A percentile compares a stretch with the other conserved stretches of the same genome.
Conservation (phyloP, 2,888 invertebrate genomes). For the Dryobotodes eremita region DNA sequence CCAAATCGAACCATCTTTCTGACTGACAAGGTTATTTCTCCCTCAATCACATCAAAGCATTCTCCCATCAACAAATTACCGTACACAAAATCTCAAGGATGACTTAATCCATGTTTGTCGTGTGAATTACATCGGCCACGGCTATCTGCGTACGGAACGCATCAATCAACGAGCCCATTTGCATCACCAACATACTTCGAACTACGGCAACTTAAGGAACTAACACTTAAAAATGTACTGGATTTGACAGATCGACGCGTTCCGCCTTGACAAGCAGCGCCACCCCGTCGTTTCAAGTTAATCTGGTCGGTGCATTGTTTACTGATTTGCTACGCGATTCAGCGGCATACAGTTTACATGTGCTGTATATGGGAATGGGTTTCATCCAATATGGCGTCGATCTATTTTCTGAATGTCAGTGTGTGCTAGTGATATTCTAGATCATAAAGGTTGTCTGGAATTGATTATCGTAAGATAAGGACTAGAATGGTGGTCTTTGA, state of each 20-base stretch:
- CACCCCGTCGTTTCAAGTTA: constrained; percentile 13
- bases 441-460: constrained; percentile 25
- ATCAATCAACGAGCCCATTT: constrained; percentile 60
- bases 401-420: constrained; percentile 33
- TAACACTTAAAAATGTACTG: background rate
- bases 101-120: constrained; percentile 37
- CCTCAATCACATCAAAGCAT: constrained; percentile 21
- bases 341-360: constrained; percentile 29
- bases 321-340: constrained; percentile 57
- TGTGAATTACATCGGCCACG: constrained; percentile 40
- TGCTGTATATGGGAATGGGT: constrained; percentile 34
- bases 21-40: constrained; percentile 12
- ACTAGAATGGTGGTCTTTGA: constrained; percentile 12
- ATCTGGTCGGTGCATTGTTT: constrained; percentile 55
- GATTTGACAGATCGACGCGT: background rate
- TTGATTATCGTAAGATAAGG: constrained; percentile 12
- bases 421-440: constrained; percentile 39
- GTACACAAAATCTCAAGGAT: constrained; percentile 7
- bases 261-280: constrained; percentile 29
- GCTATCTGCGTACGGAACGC: constrained; percentile 44
- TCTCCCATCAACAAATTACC: constrained; percentile 13
- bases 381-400: constrained; percentile 39
- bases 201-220: constrained; percentile 11
- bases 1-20: background rate
- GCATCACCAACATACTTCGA: constrained; percentile 9